Conservation (phyloP, 1,140 invertebrate species). For the Bombus polaris region DNA sequence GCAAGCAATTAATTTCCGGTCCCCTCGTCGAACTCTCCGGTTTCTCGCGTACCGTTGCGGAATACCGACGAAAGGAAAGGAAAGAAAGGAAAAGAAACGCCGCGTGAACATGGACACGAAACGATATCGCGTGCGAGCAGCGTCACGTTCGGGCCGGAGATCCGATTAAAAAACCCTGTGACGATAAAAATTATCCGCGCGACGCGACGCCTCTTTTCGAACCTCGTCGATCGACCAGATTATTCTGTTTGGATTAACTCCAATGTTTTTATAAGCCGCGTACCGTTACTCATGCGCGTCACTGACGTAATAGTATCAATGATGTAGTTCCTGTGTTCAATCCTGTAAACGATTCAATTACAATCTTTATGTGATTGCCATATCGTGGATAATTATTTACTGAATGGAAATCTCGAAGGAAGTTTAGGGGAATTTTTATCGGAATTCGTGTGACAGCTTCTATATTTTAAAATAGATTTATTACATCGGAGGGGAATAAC, state of each 20-base stretch:
- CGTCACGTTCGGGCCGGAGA: conserved; percentile 13
- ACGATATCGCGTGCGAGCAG: conserved; percentile 25
- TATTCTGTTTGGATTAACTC: too few species aligned
- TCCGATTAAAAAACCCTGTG: not conserved
- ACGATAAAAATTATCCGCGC: conserved; percentile 36
- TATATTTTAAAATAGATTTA: not conserved
- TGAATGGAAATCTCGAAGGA: too few species aligned
- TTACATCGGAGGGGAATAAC: not conserved
- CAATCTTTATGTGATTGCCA: not conserved
- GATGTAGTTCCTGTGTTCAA: not conserved
- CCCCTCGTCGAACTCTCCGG: conserved; percentile 16
- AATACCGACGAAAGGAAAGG: conserved; percentile 4
- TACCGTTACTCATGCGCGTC: too few species aligned
- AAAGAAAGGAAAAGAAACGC: not conserved
- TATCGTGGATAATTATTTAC: too few species aligned
- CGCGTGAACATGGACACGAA: not conserved
- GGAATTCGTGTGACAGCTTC: too few species aligned
- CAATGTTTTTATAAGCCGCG: not conserved
- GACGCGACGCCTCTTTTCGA: conserved; percentile 20
- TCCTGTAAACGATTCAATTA: not conserved
- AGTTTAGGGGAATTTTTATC: not conserved
- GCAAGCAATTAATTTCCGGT: conserved; percentile 48
- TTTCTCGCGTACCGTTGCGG: conserved; percentile 23
- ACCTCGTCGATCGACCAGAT: not conserved
- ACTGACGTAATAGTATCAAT: too few species aligned